Percentiles rank a stretch among this genome's conserved stretches.
phyloP scores from a whole-genome alignment of 2,888 invertebrate species.

The Oxycera nigricornis region DNA sequence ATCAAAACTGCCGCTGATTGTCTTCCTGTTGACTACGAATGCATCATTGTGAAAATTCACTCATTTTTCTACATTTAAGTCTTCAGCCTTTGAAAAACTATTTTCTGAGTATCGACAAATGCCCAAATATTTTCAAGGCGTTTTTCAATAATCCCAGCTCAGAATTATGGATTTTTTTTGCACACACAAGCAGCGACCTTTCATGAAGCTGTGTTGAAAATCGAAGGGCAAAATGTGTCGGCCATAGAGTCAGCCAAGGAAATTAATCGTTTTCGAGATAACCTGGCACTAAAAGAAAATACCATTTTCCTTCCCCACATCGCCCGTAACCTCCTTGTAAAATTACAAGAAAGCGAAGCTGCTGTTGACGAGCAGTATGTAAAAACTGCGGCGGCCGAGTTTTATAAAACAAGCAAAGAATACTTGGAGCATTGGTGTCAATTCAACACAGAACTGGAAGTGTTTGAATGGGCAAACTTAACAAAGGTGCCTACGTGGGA shows the following conservation, averaged over 20 bases:
- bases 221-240: slow-evolving; percentile 19
- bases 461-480: slow-evolving; percentile 21
- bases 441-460: background rate
- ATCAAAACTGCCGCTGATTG: slow-evolving; percentile 44
- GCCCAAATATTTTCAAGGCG: slow-evolving; percentile 36
- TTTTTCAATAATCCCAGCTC: slow-evolving; percentile 40
- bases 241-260: slow-evolving; percentile 28
- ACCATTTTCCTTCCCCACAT: background rate
- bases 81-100: slow-evolving; percentile 38
- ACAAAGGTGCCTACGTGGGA: slow-evolving; percentile 22
- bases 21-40: slow-evolving; percentile 47
- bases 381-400: slow-evolving; percentile 19
- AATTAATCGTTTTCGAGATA: slow-evolving; percentile 32
- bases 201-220: background rate
- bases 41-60: slow-evolving; percentile 46
- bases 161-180: slow-evolving; percentile 39
- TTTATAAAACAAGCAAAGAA: slow-evolving; percentile 32
- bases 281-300: slow-evolving; percentile 25
- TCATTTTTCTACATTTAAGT: slow-evolving; percentile 49
- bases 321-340: background rate
- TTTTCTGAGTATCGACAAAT: slow-evolving; percentile 42
- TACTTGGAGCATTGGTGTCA: slow-evolving; percentile 29
- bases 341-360: slow-evolving; percentile 33
- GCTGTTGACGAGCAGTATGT: slow-evolving; percentile 26
- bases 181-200: slow-evolving; percentile 40